These are phyloP conservation scores for Antitype chi DNA, from an alignment of 2,888 invertebrate genomes.

Conservation along the genomic window DNA sequence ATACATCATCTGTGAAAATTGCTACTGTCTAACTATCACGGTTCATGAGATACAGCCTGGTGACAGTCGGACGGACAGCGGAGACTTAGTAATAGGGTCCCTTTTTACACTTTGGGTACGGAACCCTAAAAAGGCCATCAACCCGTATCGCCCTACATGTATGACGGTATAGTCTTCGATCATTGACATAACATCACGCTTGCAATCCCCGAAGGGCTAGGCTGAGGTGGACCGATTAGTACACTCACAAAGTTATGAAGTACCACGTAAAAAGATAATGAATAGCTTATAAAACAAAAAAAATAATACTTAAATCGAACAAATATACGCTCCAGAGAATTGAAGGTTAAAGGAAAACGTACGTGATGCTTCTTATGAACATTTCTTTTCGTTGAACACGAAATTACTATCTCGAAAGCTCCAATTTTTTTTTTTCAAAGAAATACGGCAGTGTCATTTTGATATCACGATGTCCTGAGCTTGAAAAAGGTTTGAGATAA, in stretches of 20 bases:
- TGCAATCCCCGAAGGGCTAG: too few relatives aligned
- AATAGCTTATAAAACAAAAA: neutral
- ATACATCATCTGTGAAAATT: too few relatives aligned
- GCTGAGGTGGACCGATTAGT: neutral
- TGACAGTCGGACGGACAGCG: too few relatives aligned
- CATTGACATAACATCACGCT: too few relatives aligned
- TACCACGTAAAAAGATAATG: neutral
- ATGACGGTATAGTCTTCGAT: too few relatives aligned
- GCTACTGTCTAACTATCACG: too few relatives aligned
- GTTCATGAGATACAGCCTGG: too few relatives aligned
- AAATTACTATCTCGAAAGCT: slow-evolving; percentile 29
- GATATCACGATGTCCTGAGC: slow-evolving; percentile 30
- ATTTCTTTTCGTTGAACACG: slow-evolving; percentile 18
- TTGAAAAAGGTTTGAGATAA: slow-evolving; percentile 40
- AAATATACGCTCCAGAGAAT: slow-evolving; percentile 11
- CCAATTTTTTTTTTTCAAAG: slow-evolving; percentile 35
- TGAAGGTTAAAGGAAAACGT: neutral
- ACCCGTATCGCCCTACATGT: too few relatives aligned
- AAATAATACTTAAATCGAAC: neutral
- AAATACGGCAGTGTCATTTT: slow-evolving; percentile 27
- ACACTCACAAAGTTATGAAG: neutral
- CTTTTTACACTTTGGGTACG: too few relatives aligned
- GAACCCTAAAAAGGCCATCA: too few relatives aligned
- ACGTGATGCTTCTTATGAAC: slow-evolving; percentile 18
- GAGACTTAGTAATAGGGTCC: too few relatives aligned